Base-by-base conservation (phyloP, 2,113 vertebrate species). In the Oreochromis aureus region DNA sequence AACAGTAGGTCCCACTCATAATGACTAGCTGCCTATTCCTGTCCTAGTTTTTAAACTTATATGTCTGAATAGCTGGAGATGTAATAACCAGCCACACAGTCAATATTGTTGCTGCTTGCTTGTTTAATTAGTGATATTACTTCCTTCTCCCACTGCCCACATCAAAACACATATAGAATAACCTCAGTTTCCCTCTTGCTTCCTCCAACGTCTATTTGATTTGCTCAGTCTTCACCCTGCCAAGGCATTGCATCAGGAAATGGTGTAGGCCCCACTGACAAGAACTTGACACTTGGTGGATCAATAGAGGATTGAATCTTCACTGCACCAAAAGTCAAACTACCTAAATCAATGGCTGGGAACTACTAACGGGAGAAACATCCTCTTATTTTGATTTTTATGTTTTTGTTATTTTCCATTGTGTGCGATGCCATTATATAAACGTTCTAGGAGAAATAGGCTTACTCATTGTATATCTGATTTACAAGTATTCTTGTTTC, bases 251-350 rank as follows among this genome's bases (percentile, higher is more conserved):
- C 94, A 91, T 93, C 88, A 89, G 89, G 84, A 93, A 86, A 61
- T 3, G 76, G 55, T 86, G 85, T 85, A 85, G 89, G 44, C 87
- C 88, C 82, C 41, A 36, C 83, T 94, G 93, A 95, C 91, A 93
- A 89, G 88, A 93, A 89, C 82, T 39, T 91, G 87, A 93, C 92
- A 93, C 89, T 61, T 36, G 46, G 13, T 13, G 69, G 92, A 94
- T 96, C 93, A 88, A 94, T 94, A 89, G 54, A 24, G 59, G 83
- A 93, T 94, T 95, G 89, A 92, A 94, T 95, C 92, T 91, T 94
- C 88, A 90, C 89, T 87, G 91, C 83, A 84, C 66, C 91, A 92
- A 91, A 93, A 89, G 87, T 87, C 87, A 86, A 86, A 63, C 51
- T 88, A 73, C 87, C 32, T 87, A 88, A 92, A 94, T 93, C 89